Evolutionary conservation across 2,888 invertebrate species (phyloP).

Genomic region (Euplagia quadripunctaria): DNA sequence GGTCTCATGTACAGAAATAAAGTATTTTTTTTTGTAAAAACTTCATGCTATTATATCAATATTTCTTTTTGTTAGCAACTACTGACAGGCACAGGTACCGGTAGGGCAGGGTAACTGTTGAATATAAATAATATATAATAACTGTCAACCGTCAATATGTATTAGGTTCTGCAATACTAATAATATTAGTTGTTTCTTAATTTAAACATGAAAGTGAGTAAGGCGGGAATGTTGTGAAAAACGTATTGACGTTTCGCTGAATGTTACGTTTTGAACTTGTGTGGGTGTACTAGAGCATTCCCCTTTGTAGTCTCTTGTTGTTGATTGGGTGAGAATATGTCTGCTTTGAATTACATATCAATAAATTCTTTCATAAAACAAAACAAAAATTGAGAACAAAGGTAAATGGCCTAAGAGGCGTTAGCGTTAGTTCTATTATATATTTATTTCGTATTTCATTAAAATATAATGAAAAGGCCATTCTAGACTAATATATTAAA

Average conservation of each 20-base stretch:
- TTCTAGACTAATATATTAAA: too few species aligned
- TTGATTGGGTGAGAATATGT: conserved; percentile 17
- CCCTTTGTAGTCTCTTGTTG: conserved; percentile 43
- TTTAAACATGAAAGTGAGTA: conserved; percentile 36
- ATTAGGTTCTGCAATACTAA: conserved; percentile 20
- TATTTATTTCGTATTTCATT: not conserved
- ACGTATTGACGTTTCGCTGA: conserved; percentile 47
- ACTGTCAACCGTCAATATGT: not conserved
- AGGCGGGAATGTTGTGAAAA: conserved; percentile 39
- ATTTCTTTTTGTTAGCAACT: not conserved
- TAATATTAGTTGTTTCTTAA: conserved; percentile 25
- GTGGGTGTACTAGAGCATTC: conserved; percentile 49
- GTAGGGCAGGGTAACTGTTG: not conserved
- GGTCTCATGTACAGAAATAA: conserved; percentile 39
- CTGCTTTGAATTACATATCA: conserved; percentile 3
- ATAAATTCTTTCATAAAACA: conserved; percentile 9
- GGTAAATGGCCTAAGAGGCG: not conserved
- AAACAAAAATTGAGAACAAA: not conserved
- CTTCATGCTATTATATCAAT: not conserved
- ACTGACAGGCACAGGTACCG: not conserved
- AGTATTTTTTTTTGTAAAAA: not conserved
- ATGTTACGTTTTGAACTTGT: conserved; percentile 33
- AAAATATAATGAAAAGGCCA: not conserved
- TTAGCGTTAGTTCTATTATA: not conserved
- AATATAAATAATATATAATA: too few species aligned